Conservation (phyloP, 2,113 vertebrate genomes). For the Chunga burmeisteri region DNA sequence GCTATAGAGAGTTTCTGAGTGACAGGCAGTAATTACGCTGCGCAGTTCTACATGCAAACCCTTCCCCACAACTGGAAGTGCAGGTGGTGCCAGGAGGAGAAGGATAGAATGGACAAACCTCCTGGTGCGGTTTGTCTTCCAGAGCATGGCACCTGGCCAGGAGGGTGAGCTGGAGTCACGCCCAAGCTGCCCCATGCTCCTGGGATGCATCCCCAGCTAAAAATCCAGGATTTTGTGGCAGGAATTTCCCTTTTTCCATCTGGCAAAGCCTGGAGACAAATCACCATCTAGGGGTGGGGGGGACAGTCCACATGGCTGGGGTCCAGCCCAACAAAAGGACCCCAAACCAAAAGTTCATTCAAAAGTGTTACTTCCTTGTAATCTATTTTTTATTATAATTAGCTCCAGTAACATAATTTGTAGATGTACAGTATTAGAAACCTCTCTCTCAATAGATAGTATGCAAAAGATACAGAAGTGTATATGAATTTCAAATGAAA, state of each 20-base stretch:
- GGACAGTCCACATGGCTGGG: neutral
- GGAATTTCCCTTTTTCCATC: neutral
- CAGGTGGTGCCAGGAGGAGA: neutral
- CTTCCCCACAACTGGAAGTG: neutral
- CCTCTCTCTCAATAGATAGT: neutral
- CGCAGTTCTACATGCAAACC: neutral
- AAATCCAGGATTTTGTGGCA: neutral
- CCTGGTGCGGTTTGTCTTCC: neutral
- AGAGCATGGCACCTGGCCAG: fast-evolving
- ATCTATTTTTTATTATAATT: neutral
- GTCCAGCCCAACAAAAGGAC: neutral
- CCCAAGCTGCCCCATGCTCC: neutral
- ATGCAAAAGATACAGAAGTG: neutral
- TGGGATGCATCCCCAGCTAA: neutral
- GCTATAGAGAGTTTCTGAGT: neutral
- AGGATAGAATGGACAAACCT: neutral
- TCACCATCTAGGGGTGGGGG: too few species aligned
- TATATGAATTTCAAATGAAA: neutral
- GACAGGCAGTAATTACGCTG: neutral
- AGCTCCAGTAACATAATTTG: neutral
- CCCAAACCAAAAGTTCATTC: neutral
- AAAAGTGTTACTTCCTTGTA: neutral
- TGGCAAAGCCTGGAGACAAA: neutral
- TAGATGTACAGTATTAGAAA: neutral
- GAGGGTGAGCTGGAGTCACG: neutral